A percentile compares a stretch with the other conserved stretches of the same genome.
Evolutionary conservation across 2,113 vertebrate species (phyloP).

Genomic region (Bos javanicus): DNA sequence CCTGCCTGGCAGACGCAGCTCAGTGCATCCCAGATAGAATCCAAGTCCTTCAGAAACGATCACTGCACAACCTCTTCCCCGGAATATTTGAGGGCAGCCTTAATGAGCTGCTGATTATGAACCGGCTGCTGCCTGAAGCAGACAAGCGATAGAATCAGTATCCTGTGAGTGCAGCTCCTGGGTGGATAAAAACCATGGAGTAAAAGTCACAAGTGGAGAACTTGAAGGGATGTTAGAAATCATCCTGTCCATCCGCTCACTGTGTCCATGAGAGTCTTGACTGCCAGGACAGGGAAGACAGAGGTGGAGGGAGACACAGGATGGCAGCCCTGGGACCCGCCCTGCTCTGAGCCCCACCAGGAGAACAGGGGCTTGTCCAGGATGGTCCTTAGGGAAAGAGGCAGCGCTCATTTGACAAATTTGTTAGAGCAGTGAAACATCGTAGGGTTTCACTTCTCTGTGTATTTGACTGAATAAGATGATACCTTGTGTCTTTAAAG

Average conservation of each 20-base stretch:
- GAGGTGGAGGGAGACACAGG: neutral
- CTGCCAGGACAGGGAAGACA: neutral
- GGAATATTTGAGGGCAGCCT: neutral
- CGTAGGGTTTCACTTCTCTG: rapidly evolving
- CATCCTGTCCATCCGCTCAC: too few species aligned
- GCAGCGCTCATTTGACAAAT: neutral
- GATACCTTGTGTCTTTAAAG: neutral
- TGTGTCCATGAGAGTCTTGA: neutral
- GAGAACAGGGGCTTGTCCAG: neutral
- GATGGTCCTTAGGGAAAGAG: neutral
- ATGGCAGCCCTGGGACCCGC: neutral
- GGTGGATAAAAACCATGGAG: neutral
- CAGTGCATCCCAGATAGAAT: neutral
- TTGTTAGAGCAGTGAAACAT: neutral
- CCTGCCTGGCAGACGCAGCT: rapidly evolving
- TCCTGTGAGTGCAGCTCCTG: neutral
- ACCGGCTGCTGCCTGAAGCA: neutral
- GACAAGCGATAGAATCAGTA: neutral
- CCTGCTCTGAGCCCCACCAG: neutral
- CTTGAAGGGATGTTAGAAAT: neutral
- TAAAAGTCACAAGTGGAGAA: neutral
- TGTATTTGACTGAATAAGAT: neutral
- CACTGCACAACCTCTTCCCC: neutral
- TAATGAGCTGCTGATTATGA: neutral
- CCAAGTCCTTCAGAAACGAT: rapidly evolving